A percentile compares a stretch with the other conserved stretches of the same genome.
Evolutionary conservation across 2,888 invertebrate genomes (phyloP).

Genomic region (Hetaerina titia): DNA sequence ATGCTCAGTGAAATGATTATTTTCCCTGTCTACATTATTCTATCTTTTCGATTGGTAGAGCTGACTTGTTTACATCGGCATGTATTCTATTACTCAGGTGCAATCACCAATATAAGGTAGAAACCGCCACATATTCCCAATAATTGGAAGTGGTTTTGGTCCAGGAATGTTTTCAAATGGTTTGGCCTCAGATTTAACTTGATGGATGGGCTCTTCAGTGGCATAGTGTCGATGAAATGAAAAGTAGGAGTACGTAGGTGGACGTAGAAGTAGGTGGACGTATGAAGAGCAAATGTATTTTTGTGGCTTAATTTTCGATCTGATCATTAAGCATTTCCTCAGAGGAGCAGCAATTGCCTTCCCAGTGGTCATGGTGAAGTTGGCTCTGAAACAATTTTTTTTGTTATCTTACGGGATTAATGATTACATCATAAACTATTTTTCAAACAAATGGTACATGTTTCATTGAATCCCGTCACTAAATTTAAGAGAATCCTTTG

Average conservation of each 20-base stretch:
- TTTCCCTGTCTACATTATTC: too few species aligned
- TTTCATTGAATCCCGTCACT: too few species aligned
- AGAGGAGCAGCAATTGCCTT: background rate
- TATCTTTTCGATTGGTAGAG: too few species aligned
- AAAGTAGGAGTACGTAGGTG: too few species aligned
- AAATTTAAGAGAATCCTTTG: too few species aligned
- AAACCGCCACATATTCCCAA: slow-evolving; percentile 83
- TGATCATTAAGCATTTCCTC: background rate
- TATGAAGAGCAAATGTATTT: background rate
- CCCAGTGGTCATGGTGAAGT: background rate
- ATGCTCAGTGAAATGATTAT: too few species aligned
- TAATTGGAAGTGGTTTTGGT: slow-evolving; percentile 80
- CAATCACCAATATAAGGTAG: slow-evolving; percentile 81
- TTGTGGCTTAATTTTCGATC: background rate
- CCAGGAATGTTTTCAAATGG: slow-evolving; percentile 80
- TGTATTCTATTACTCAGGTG: background rate
- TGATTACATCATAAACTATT: too few species aligned
- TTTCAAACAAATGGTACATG: too few species aligned
- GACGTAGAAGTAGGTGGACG: too few species aligned
- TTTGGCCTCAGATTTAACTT: background rate
- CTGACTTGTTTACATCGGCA: background rate
- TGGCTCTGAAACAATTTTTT: background rate
- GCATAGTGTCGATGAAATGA: background rate
- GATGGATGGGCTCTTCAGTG: background rate
- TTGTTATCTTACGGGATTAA: too few species aligned